phyloP scores from a whole-genome alignment of 2,888 invertebrate genomes.

The Troides helena region DNA sequence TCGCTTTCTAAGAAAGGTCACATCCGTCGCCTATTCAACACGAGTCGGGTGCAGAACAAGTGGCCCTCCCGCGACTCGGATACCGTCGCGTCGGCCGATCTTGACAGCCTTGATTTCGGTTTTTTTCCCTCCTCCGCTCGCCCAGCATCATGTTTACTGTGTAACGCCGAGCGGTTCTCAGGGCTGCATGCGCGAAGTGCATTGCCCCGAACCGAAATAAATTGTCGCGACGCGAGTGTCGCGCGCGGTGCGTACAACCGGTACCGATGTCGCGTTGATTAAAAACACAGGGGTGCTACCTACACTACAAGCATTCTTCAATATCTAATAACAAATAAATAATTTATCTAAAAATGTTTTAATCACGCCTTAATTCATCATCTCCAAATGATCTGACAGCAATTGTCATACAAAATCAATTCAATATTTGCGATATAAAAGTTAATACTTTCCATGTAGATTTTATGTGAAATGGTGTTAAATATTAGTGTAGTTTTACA shows the following conservation, averaged over 20 bases:
- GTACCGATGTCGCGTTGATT: constrained; percentile 60
- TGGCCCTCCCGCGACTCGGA: constrained; percentile 39
- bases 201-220: constrained; percentile 80
- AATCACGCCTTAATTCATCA: no score
- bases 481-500: no score
- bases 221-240: constrained; percentile 71
- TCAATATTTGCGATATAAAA: no score
- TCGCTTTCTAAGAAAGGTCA: constrained; percentile 35
- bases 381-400: no score
- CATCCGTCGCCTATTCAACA: constrained; percentile 38
- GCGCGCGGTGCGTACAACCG: constrained; percentile 73
- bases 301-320: no score
- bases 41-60: constrained; percentile 40
- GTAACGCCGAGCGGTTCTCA: constrained; percentile 65
- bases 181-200: constrained; percentile 73
- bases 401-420: no score
- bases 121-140: constrained; percentile 46
- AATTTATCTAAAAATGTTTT: no score
- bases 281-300: constrained; percentile 37
- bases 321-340: no score
- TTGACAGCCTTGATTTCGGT: constrained; percentile 62
- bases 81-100: constrained; percentile 50
- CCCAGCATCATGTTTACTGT: constrained; percentile 62
- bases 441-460: no score
- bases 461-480: no score